Base-by-base conservation (phyloP, 2,797 vertebrate species). In the Xerus rutilus region DNA sequence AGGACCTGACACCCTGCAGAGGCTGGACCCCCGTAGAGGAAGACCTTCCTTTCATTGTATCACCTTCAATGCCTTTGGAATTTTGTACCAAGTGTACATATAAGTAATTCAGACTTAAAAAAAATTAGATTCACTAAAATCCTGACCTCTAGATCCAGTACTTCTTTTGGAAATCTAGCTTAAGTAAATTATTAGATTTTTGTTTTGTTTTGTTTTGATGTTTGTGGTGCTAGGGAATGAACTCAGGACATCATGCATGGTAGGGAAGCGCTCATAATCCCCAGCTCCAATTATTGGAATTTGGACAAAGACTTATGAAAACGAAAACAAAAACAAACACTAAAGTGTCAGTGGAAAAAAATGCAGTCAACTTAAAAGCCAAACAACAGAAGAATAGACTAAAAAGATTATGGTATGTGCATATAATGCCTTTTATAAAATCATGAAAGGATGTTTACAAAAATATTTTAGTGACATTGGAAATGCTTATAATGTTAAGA, bases 51-150 rank as follows among this genome's bases (percentile, higher is more conserved):
- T 93, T 86, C 32, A 93, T 18, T 90, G 64, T 87, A 18, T 72
- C 87, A 88, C 28, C 23, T 90, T 69, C 39, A 67, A 49, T 92
- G 47, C 12, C 65, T 95, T 70, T 91, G 76, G 39, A 83, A 82
- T 88, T 89, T 59, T 57, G n/a, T 76, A 11, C 28, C 70, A 64
- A 45, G 62, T 62, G 2, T 72, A 28, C 21, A n/a, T 78, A 95
- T 86, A n/a, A 96, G 83, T 32, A 96, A 74, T 91, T 91, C 47
- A 73, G 93, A 96, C 67, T 89, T 89, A 59, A 86, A 84, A 79
- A 67, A 93, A 94, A 96, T 43, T 35, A 88, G 73, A 90, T 65
- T 89, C 85, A n/a, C 84, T 90, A 84, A 95, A 78, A 86, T 81
- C 59, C 7, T 52, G 73, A 28, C 12, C 45, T 91, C 49, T 43